Percentiles rank a stretch among this genome's conserved stretches.
Conservation (phyloP, 1,140 invertebrate genomes). For the Drosophila pachea region DNA sequence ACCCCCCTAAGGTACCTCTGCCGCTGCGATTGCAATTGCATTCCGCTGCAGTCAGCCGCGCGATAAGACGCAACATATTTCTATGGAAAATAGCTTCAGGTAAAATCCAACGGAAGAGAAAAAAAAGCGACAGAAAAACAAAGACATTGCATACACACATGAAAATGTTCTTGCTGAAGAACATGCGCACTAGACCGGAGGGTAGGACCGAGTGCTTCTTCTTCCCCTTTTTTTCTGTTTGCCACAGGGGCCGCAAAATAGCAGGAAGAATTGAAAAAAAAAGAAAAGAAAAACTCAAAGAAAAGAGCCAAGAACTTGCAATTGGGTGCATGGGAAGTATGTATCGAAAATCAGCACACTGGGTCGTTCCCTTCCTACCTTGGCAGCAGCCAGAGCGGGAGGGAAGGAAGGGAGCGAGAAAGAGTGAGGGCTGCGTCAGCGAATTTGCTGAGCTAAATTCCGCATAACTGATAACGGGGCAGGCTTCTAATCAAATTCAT, state of each 20-base stretch:
- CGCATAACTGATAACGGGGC: conserved; percentile 43
- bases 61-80: conserved; percentile 46
- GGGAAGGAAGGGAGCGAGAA: background rate
- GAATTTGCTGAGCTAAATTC: conserved; percentile 11
- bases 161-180: conserved; percentile 36
- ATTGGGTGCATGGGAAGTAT: conserved; percentile 7
- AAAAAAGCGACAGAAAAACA: conserved; percentile 21
- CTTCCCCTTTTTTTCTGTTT: background rate
- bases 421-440: background rate
- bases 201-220: no score
- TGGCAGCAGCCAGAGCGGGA: conserved; percentile 15
- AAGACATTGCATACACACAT: conserved; percentile 39
- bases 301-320: conserved; percentile 21
- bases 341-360: conserved; percentile 16
- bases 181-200: conserved; percentile 59
- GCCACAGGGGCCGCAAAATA: conserved; percentile 1
- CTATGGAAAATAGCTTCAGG: conserved; percentile 68
- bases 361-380: conserved; percentile 6
- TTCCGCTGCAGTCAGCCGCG: conserved; percentile 14
- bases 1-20: conserved; percentile 10
- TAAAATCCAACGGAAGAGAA: conserved; percentile 14
- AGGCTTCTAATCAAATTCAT: conserved; percentile 54
- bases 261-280: background rate
- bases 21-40: conserved; percentile 40
- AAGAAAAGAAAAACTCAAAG: background rate